These are phyloP conservation scores for Apocheima hispidaria DNA, from an alignment of 2,888 invertebrate species.

Conservation along the genomic window DNA sequence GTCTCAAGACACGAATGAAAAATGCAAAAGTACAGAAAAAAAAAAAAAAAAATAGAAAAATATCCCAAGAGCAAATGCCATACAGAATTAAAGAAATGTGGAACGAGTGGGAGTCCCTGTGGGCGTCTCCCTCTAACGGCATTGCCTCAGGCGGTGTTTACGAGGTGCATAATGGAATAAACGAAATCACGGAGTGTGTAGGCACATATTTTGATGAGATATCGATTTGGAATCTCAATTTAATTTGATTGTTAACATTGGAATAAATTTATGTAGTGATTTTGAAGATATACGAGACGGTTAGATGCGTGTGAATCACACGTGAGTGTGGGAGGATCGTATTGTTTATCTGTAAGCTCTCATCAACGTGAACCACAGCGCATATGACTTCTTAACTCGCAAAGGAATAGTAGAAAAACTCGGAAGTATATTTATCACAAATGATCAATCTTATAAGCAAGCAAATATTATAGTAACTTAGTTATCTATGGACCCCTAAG, in stretches of 20 bases:
- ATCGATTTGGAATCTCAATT: constrained; percentile 31
- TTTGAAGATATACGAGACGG: constrained; percentile 2
- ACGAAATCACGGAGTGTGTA: constrained; percentile 30
- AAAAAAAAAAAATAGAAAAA: constrained; percentile 12
- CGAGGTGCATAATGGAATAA: constrained; percentile 41
- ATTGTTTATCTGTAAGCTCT: neutral
- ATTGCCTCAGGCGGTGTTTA: constrained; percentile 34
- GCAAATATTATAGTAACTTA: too few relatives aligned
- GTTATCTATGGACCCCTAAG: too few relatives aligned
- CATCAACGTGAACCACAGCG: neutral
- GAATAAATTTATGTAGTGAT: neutral
- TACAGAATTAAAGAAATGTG: constrained; percentile 31
- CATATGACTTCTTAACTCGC: too few relatives aligned
- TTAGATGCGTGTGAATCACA: neutral
- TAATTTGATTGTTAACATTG: constrained; percentile 11
- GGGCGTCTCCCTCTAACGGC: constrained; percentile 25
- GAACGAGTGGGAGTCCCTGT: constrained; percentile 40
- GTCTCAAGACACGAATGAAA: constrained; percentile 3
- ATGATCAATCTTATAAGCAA: too few relatives aligned
- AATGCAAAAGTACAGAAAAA: constrained; percentile 3
- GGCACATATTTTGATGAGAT: constrained; percentile 35
- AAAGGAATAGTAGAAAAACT: too few relatives aligned
- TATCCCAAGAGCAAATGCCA: constrained; percentile 13
- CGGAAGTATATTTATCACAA: too few relatives aligned
- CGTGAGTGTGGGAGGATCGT: neutral